phyloP scores from a whole-genome alignment of 1,140 invertebrate species.

The Drosophila rufa region DNA sequence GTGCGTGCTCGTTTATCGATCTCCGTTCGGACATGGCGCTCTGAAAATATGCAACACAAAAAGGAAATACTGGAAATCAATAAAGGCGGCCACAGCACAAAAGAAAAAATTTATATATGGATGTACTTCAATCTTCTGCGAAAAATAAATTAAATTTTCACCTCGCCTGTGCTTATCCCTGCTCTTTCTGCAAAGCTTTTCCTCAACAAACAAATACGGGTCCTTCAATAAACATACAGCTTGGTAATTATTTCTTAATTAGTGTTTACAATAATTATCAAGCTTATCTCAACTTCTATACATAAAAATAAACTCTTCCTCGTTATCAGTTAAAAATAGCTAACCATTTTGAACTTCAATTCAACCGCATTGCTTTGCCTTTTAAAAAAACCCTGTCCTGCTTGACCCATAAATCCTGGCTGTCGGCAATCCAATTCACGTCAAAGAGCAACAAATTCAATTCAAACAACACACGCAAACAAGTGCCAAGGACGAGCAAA shows the following conservation, averaged over 20 bases:
- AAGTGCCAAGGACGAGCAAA: conserved; percentile 39
- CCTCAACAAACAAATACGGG: no score
- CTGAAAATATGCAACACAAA: conserved; percentile 40
- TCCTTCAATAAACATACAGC: no score
- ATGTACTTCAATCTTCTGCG: conserved; percentile 2
- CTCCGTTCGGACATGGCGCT: conserved; percentile 11
- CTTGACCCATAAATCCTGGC: conserved; percentile 36
- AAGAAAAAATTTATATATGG: neutral
- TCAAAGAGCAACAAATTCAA: conserved; percentile 54
- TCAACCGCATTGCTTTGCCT: conserved; percentile 1
- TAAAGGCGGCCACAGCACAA: neutral
- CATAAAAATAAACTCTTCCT: neutral
- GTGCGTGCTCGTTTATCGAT: conserved; percentile 41
- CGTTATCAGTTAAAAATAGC: conserved; percentile 3
- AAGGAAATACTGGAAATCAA: conserved; percentile 26
- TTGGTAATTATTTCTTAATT: neutral
- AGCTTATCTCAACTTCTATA: no score
- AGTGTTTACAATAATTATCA: no score
- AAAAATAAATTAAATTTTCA: conserved; percentile 1
- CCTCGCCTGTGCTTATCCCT: neutral
- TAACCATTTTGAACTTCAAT: neutral
- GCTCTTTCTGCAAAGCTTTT: neutral
- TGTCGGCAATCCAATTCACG: conserved; percentile 38
- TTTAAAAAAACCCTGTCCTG: conserved; percentile 8
- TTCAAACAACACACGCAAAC: conserved; percentile 49